Evolutionary conservation across 2,888 invertebrate genomes (phyloP), one percentile per base, ranked within the genome.

Genomic region (Aromia moschata): DNA sequence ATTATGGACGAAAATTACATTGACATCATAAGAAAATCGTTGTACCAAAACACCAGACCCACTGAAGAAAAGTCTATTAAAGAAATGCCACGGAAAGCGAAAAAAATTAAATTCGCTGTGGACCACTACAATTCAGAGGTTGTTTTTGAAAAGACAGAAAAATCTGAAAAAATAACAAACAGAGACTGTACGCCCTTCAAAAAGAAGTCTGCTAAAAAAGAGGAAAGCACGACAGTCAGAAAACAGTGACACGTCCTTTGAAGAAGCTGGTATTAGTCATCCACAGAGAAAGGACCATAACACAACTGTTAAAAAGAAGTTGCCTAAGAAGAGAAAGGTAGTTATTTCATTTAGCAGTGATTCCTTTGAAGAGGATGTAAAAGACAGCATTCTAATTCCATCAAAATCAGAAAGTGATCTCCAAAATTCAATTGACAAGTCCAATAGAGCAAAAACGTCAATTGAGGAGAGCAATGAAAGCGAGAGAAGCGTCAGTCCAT

Each of bases 1-100:
- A 58, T 47, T 49, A 38, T 61, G 45, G 55, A 62, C 52, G 62
- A 62, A 57, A 60, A 62, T 38, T 65, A 60, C 40, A 43, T 65
- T 52, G 37, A 58, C 44, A 20, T 37, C 9, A 47, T 65, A 14
- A 57, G 65, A 40, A 45, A 56, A 9, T 56, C 52, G 7, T 49
- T 65, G 7, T 61, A 64, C 37, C 5, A 15, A 10, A 38, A 41
- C 9, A 20, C 3, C 7, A 20, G 7, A 9, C 17, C 5, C 11
- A 55, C 17, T n/a, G 0, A 38, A 31, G 12, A 30, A 20, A 17
- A 38, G 51, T 11, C 11, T 25, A 31, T 14, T 2, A 40, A 37
- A 11, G n/a, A n/a, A n/a, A 54, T 20, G 25, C 51, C 56, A 18
- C 41, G 30, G 30, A 46, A 36, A 31, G 37, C 20, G 10, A 60